Evolutionary conservation across 2,888 invertebrate genomes (phyloP), one percentile per base, ranked within the genome.

Genomic region (Spisula solida): DNA sequence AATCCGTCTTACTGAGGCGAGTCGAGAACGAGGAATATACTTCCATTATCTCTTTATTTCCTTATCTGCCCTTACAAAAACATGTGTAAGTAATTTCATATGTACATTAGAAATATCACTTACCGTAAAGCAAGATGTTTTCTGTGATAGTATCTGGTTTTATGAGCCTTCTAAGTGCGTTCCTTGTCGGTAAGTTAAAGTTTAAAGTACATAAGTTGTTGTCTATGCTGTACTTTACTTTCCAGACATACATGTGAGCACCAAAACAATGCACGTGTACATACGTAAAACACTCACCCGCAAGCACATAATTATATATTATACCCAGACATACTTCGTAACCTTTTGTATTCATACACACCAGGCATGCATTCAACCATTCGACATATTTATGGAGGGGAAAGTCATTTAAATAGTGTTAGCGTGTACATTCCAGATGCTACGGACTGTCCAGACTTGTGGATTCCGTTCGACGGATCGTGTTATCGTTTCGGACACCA

Each of bases 401-500:
- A n/a, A n/a, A n/a, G n/a, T n/a, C n/a, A n/a, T n/a, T n/a, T n/a
- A n/a, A n/a, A n/a, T n/a, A n/a, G n/a, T n/a, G n/a, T 41, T n/a
- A 25, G 25, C 5, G 6, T 25, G n/a, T n/a, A 25, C 25, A 34
- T 75, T 75, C 14, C 34, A 75, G 75, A 75, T 16, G 75, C 75
- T 4, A 75, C 75, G 1, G 34, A 75, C 14, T 75, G 75, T 75
- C 75, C 75, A 34, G 34, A 75, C 34, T 31, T 75, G 12, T 75
- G 75, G 75, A 34, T 75, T 75, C 75, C 75, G 31, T 75, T 14
- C 14, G 18, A 31, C 18, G 75, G 75, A 1, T 75, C 75, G 5
- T 75, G 31, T 34, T 75, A 75, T 25, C n/a, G 75, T 25, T 75
- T 75, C 16, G 75, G 75, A 12, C 75, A 75, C 14, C 75, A 75